These are phyloP conservation scores for Leucophenga maculata DNA, from an alignment of 2,888 invertebrate genomes.

Conservation along the genomic window DNA sequence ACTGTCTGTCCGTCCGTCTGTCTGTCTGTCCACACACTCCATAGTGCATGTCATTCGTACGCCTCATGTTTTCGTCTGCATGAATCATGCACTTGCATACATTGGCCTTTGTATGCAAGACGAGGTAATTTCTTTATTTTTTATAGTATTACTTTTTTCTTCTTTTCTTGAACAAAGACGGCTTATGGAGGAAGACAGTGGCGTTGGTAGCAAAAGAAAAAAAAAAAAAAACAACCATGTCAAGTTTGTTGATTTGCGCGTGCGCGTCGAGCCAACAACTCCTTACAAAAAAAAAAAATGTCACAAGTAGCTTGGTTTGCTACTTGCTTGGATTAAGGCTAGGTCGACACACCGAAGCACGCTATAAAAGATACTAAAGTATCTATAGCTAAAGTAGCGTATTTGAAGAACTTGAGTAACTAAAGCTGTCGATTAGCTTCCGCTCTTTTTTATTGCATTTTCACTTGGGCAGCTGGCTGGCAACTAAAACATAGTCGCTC, in stretches of 20 bases:
- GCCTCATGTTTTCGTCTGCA: slow-evolving; percentile 1
- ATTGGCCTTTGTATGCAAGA: slow-evolving; percentile 12
- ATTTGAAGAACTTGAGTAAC: no score
- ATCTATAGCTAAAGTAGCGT: not conserved
- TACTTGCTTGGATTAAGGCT: not conserved
- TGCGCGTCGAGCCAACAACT: not conserved
- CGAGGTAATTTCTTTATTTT: slow-evolving; percentile 15
- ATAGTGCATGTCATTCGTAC: no score
- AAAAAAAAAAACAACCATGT: slow-evolving; percentile 37
- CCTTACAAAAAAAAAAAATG: not conserved
- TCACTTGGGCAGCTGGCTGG: not conserved
- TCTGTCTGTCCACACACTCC: not conserved
- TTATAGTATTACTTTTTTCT: slow-evolving; percentile 24
- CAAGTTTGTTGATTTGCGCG: slow-evolving; percentile 59
- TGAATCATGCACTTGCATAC: slow-evolving; percentile 16
- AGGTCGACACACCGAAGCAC: no score
- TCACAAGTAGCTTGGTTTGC: not conserved
- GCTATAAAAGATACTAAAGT: not conserved
- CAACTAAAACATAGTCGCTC: not conserved
- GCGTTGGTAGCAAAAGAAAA: no score
- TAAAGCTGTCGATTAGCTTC: not conserved
- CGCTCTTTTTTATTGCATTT: not conserved
- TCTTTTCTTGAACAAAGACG: slow-evolving; percentile 35
- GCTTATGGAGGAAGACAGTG: slow-evolving; percentile 31
- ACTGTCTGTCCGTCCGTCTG: not conserved